Evolutionary conservation across 2,888 invertebrate genomes (phyloP).

Genomic region (Melikaiella ostensackeni): DNA sequence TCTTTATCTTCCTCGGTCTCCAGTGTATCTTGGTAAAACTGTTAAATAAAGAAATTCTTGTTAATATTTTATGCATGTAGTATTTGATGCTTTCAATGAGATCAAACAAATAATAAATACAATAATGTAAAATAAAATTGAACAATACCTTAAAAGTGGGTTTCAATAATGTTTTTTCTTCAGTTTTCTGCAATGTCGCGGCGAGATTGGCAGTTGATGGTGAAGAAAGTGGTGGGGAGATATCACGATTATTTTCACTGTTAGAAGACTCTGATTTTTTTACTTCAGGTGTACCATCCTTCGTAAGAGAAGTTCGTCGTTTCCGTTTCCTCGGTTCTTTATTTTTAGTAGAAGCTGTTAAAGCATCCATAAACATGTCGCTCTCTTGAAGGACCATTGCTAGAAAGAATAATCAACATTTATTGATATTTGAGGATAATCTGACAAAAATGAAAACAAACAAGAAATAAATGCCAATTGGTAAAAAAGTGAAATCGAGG

Average conservation of each 20-base stretch:
- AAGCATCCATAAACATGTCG: conserved; percentile 95
- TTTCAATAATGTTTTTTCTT: conserved; percentile 76
- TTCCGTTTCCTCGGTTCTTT: conserved; percentile 89
- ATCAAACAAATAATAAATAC: too few species aligned
- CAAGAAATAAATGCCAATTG: background rate
- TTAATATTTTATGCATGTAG: background rate
- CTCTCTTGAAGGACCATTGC: conserved; percentile 91
- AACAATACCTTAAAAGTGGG: conserved; percentile 77
- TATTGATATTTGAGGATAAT: background rate
- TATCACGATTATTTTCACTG: conserved; percentile 62
- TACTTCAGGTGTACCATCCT: conserved; percentile 81
- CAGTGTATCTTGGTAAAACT: conserved; percentile 95
- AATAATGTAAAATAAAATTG: background rate
- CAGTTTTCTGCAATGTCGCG: conserved; percentile 50
- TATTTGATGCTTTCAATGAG: background rate
- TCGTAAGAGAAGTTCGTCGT: conserved; percentile 84
- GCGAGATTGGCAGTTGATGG: conserved; percentile 38
- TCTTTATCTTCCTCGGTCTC: conserved; percentile 82
- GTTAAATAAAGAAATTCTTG: conserved; percentile 56
- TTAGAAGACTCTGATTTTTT: conserved; percentile 79
- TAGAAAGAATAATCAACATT: conserved; percentile 64
- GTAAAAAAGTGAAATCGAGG: background rate
- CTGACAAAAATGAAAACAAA: background rate
- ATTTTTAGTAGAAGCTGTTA: conserved; percentile 86
- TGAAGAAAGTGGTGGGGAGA: conserved; percentile 75